Evolutionary conservation across 1,140 invertebrate genomes (phyloP), one percentile per base, ranked within the genome.

Genomic region (Oryzaephilus surinamensis): DNA sequence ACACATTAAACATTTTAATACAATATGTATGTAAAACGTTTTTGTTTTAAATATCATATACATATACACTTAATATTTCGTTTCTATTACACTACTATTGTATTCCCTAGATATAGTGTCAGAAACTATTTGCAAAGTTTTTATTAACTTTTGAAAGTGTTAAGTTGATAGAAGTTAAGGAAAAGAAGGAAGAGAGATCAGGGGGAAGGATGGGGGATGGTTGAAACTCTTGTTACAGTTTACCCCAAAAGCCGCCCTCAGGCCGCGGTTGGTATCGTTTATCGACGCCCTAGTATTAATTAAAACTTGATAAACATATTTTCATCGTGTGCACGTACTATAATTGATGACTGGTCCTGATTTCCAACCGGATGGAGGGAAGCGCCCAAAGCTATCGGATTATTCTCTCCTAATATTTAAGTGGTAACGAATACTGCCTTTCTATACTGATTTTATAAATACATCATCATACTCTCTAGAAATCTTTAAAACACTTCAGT

Each of bases 251-350:
- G 16, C n/a, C 24, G 31, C 26, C 32, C 19, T 26, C 39, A 41
- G 39, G 32, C 38, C 28, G 23, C 41, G 35, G 34, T 15, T 18
- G 27, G 29, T 37, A 38, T 43, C 34, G 41, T 32, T 37, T 43
- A 43, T 38, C 41, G 41, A 43, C 34, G 41, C 35, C 35, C 35
- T 27, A 28, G 28, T 36, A 43, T 43, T 43, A 43, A 43, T 43
- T 43, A 43, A 43, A 43, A 38, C 41, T 43, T 43, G 41, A 43
- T 43, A 43, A 43, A 43, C 41, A 43, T 43, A 43, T 43, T 43
- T 43, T 43, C 41, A 24, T 38, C 34, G 41, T 37, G 30, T 38
- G 28, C 27, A 38, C 23, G 27, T 23, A 36, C 30, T 37, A 43
- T 43, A 38, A 43, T 43, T 43, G 41, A 43, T 43, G 39, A 28